A percentile compares a stretch with the other conserved stretches of the same genome.
Conservation (phyloP, 2,888 invertebrate species). For the Pammene aurita region DNA sequence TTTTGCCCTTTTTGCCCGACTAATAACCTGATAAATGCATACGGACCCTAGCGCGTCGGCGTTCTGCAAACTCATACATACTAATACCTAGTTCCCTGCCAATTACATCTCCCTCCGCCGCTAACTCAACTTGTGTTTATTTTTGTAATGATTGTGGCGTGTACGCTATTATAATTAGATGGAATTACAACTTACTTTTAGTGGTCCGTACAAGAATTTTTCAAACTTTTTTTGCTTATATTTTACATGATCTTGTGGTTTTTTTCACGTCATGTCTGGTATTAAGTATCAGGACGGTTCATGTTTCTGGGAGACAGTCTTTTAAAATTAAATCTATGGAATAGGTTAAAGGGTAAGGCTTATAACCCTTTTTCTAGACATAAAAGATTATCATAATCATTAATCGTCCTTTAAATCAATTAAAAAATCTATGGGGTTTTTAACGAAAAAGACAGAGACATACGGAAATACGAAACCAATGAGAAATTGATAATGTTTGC, state of each 20-base stretch:
- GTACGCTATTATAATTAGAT: constrained; percentile 30
- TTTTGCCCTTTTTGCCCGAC: constrained; percentile 38
- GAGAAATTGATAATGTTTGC: no score
- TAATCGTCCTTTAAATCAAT: no score
- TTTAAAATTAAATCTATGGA: no score
- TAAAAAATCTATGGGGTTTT: no score
- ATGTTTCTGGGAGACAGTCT: no score
- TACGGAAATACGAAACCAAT: no score
- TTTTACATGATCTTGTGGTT: not conserved
- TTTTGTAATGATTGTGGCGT: constrained; percentile 33
- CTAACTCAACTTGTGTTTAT: constrained; percentile 31
- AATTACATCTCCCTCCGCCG: constrained; percentile 36
- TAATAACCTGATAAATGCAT: constrained; percentile 42
- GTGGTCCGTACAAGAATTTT: constrained; percentile 16
- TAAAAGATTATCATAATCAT: no score
- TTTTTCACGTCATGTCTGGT: no score
- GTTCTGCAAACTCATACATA: constrained; percentile 41
- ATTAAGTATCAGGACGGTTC: no score
- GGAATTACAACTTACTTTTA: constrained; percentile 15
- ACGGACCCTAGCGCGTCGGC: constrained; percentile 34
- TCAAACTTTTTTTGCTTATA: not conserved
- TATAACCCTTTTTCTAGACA: no score
- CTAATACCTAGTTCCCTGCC: constrained; percentile 33
- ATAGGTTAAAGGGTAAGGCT: no score
- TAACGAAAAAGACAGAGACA: no score